Evolutionary conservation across 2,888 invertebrate genomes (phyloP).

Genomic region (Chorisops tibialis): DNA sequence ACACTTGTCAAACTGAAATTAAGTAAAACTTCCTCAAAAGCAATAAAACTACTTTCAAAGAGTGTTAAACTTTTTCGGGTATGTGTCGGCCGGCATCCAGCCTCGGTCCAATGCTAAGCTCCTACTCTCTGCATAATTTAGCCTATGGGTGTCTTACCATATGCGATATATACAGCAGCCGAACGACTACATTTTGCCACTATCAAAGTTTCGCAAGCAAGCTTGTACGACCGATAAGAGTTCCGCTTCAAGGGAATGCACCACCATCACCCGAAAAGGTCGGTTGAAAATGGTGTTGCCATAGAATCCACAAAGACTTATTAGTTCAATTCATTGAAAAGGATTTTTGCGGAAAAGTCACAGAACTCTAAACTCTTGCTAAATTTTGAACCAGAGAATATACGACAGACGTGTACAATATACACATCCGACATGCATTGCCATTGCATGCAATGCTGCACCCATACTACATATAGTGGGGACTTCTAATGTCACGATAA

Average conservation of each 20-base stretch:
- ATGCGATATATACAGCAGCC: too few relatives aligned
- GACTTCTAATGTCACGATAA: too few relatives aligned
- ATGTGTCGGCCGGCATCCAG: conserved; percentile 24
- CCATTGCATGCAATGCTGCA: too few relatives aligned
- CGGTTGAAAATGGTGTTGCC: conserved; percentile 7
- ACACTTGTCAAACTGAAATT: conserved; percentile 33
- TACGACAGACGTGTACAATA: too few relatives aligned
- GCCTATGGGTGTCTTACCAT: conserved; percentile 9
- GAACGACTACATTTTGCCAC: conserved; percentile 14
- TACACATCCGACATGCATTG: too few relatives aligned
- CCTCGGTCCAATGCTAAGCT: background rate
- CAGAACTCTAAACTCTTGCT: conserved; percentile 19
- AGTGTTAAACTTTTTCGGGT: conserved; percentile 27
- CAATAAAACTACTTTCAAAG: conserved; percentile 20
- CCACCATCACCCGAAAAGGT: too few relatives aligned
- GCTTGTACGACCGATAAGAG: conserved; percentile 29
- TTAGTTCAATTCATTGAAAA: conserved; percentile 33
- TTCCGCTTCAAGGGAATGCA: conserved; percentile 13
- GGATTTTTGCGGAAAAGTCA: conserved; percentile 29
- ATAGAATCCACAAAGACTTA: conserved; percentile 30
- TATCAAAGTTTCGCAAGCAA: conserved; percentile 26
- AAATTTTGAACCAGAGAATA: too few relatives aligned
- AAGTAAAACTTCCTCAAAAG: conserved; percentile 29
- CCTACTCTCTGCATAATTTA: too few relatives aligned
- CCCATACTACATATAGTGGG: too few relatives aligned